Evolutionary conservation across 2,797 vertebrate genomes (phyloP).

Genomic region (Bradypodion pumilum): DNA sequence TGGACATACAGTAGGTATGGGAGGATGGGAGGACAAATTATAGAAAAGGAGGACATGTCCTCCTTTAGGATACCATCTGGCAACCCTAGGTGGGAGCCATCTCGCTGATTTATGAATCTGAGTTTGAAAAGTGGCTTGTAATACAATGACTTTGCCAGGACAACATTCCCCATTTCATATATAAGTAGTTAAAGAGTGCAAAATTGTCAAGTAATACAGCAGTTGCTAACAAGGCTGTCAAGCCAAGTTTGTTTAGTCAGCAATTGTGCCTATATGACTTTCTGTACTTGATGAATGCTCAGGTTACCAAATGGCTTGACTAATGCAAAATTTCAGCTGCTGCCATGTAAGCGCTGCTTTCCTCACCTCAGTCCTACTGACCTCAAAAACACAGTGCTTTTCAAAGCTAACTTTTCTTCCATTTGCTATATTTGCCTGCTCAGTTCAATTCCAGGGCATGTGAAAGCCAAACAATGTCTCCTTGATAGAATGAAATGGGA

Average conservation of each 20-base stretch:
- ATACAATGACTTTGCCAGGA: conserved; percentile 61
- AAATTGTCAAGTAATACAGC: conserved; percentile 56
- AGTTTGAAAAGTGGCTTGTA: conserved; percentile 21
- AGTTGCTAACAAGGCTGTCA: conserved; percentile 61
- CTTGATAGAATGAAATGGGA: not conserved
- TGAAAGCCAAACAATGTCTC: not conserved
- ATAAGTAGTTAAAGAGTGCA: conserved; percentile 44
- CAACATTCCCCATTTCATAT: conserved; percentile 33
- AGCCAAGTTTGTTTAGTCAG: conserved; percentile 69
- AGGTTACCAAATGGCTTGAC: conserved; percentile 62
- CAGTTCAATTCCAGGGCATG: conserved; percentile 48
- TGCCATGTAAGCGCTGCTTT: conserved; percentile 13
- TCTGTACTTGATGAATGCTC: conserved; percentile 64
- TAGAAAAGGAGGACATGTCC: too few species aligned
- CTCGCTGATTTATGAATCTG: conserved; percentile 37
- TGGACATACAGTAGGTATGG: too few species aligned
- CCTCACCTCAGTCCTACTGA: not conserved
- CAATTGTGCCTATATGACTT: conserved; percentile 61
- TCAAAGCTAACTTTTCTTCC: conserved; percentile 42
- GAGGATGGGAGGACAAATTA: too few species aligned
- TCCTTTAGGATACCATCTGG: too few species aligned
- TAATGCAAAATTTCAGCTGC: conserved; percentile 56
- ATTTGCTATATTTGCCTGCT: conserved; percentile 51
- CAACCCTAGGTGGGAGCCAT: too few species aligned
- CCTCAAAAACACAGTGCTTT: conserved; percentile 52